Percentiles rank a stretch among this genome's conserved stretches.
Conservation (phyloP, 2,113 vertebrate genomes). For the Chauna torquata region DNA sequence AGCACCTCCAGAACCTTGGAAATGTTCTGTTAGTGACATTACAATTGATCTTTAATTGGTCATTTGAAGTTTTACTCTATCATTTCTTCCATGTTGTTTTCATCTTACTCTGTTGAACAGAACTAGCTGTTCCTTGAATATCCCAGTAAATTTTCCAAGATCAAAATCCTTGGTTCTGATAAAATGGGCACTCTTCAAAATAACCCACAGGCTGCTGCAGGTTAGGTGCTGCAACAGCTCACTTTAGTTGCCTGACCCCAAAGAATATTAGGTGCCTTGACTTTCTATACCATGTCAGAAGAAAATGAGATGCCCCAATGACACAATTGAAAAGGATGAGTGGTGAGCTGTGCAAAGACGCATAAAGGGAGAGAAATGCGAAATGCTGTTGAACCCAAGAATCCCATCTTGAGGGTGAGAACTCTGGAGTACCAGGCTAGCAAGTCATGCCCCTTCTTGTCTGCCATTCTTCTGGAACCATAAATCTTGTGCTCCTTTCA, state of each 20-base stretch:
- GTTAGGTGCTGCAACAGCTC: not conserved
- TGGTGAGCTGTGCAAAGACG: not conserved
- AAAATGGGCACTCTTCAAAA: not conserved
- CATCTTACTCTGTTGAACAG: not conserved
- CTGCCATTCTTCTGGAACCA: not conserved
- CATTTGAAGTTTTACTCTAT: not conserved
- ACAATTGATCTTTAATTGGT: constrained; percentile 1
- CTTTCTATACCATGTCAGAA: not conserved
- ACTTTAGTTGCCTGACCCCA: not conserved
- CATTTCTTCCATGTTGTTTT: not conserved
- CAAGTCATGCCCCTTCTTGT: not conserved
- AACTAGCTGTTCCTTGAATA: not conserved
- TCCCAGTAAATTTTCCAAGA: not conserved
- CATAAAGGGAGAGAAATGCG: not conserved
- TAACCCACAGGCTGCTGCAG: not conserved
- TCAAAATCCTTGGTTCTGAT: not conserved
- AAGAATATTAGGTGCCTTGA: not conserved
- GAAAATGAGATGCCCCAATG: not conserved
- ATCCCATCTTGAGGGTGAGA: not conserved
- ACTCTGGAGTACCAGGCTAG: not conserved
- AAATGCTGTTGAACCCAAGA: not conserved
- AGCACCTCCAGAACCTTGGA: not conserved
- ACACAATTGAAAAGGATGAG: not conserved
- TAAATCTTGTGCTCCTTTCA: constrained; percentile 11
- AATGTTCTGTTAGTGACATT: not conserved